Base-by-base conservation (phyloP, 1,140 invertebrate genomes). In the Caenorhabditis latens region DNA sequence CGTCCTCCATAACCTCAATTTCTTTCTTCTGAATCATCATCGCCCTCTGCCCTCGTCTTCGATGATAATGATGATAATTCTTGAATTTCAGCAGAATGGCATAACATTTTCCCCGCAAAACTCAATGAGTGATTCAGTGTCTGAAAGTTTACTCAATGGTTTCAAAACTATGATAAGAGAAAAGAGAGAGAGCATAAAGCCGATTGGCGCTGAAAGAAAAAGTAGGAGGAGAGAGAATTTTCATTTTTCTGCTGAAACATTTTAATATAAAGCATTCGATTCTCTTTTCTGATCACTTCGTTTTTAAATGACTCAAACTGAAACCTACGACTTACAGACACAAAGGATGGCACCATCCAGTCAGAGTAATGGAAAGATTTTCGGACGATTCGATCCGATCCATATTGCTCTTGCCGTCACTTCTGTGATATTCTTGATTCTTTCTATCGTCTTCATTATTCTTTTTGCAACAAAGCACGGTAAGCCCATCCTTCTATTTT, bases 391-490 rank as follows among this genome's bases (percentile, higher is more conserved):
- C 14, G 71, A 79, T 79, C 46, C 46, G n/a, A 79, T 79, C 16
- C 71, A 79, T 42, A 50, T 79, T 79, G 43, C 4, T 50, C 71
- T 79, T 50, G 71, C 71, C 21, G 71, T 79, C 40, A 48, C 24
- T 50, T 48, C 84, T 16, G 43, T 84, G 40, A 50, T 84, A 7
- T 84, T 84, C 61, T 48, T 84, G 40, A 84, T 84, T 48, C 84
- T 84, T 48, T 84, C 61, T 4, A 84, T 84, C 48, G 57, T 84
- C 16, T 84, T 84, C 43, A 84, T 67, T 67, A 65, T 63, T 63
- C 63, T 84, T 16, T 84, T 84, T n/a, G 84, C 84, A 7, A 84
- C 84, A 16, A 84, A 84, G 50, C 57, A 84, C 13, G 84, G 84
- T 84, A 16, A 48, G 84, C 67, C 24, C 43, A 32, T 83, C 9